phyloP scores from a whole-genome alignment of 2,113 vertebrate species.

The Nyctibius bracteatus region DNA sequence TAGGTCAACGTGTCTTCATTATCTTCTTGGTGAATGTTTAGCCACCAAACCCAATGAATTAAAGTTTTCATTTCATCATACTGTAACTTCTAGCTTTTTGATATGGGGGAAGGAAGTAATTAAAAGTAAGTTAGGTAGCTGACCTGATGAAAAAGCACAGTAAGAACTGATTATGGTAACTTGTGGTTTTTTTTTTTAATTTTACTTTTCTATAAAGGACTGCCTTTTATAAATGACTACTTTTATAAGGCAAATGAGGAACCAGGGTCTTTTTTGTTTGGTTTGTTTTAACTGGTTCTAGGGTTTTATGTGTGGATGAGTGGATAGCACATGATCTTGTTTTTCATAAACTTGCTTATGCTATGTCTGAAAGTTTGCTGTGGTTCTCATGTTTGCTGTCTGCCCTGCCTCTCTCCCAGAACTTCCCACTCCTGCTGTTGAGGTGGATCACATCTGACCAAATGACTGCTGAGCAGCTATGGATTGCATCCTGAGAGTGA shows the following conservation, averaged over 20 bases:
- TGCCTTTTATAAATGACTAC: neutral
- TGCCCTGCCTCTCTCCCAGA: neutral
- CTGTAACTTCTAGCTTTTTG: neutral
- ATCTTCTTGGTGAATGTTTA: neutral
- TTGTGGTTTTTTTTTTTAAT: neutral
- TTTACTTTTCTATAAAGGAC: neutral
- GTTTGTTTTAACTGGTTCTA: neutral
- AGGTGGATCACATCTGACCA: neutral
- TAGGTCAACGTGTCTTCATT: neutral
- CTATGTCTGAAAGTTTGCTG: neutral
- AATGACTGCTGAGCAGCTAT: neutral
- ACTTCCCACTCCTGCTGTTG: neutral
- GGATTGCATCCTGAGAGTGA: neutral
- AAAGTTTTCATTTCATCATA: neutral
- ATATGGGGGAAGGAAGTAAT: neutral
- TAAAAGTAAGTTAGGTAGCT: neutral
- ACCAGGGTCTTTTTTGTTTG: neutral
- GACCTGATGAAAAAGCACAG: neutral
- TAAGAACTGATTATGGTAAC: neutral
- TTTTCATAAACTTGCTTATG: neutral
- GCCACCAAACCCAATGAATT: neutral
- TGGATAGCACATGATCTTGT: neutral
- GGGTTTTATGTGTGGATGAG: neutral
- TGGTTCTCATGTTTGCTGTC: neutral
- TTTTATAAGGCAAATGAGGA: neutral